Conservation (phyloP, 2,797 vertebrate species). For the Pempheris klunzingeri region DNA sequence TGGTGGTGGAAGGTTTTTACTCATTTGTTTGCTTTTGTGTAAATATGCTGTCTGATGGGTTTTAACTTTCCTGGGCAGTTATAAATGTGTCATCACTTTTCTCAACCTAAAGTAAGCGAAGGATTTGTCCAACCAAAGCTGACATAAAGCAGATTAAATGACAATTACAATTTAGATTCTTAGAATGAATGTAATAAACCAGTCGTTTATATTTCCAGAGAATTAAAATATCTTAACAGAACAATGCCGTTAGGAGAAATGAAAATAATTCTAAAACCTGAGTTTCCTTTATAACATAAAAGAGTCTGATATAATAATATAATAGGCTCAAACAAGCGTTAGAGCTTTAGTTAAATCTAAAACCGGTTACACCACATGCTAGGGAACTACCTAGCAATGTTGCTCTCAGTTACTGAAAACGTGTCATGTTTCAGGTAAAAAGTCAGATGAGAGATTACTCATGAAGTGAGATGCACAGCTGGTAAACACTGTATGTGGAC, state of each 20-base stretch:
- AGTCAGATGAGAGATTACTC: background rate
- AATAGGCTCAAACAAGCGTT: no score
- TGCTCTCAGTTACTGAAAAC: background rate
- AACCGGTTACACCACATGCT: background rate
- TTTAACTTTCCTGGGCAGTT: background rate
- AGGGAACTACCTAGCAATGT: no score
- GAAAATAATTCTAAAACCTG: background rate
- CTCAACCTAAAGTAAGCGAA: background rate
- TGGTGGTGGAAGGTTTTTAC: background rate
- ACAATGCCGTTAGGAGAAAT: background rate
- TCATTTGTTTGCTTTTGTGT: background rate
- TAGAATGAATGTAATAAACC: background rate
- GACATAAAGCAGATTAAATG: background rate
- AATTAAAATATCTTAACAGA: background rate
- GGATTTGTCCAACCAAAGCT: background rate
- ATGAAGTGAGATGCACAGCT: background rate
- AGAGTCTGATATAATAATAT: no score
- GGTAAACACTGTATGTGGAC: background rate
- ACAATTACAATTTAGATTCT: background rate
- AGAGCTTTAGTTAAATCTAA: slow-evolving; percentile 8
- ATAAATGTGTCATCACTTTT: no score
- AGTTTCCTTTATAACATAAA: background rate
- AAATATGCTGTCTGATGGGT: background rate
- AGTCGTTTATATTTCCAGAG: background rate
- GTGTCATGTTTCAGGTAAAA: slow-evolving; percentile 23